Base-by-base conservation (phyloP, 2,888 invertebrate genomes). In the Agrochola lychnidis region DNA sequence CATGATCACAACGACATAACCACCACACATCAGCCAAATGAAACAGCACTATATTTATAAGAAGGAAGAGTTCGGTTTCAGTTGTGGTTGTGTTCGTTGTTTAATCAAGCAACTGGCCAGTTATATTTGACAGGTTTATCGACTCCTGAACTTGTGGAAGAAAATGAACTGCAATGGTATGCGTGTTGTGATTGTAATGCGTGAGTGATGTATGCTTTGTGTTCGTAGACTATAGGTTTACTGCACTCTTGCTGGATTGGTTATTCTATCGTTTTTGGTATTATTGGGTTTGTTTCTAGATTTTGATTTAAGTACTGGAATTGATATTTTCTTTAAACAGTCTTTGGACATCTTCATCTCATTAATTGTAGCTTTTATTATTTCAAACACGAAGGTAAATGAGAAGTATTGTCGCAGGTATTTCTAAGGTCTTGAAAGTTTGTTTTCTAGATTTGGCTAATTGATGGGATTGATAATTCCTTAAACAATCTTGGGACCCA, bases 91-190 rank as follows among this genome's bases (percentile, higher is more conserved):
- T 51, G 9, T 25, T 9, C 63, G 63, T 81, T 89, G 87, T 90
- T 89, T 89, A 89, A 89, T 90, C 88, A 90, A 89, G 81, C 77
- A 81, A 83, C 89, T 74, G 89, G 82, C 82, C 79, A 81, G 88
- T 88, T 88, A 90, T 87, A 83, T 89, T 90, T 89, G 90, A 89
- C 89, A 90, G 89, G 86, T 90, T 89, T 89, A 89, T 89, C 89
- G 89, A 89, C 84, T 90, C 71, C 87, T 85, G 84, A 70, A 76
- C 79, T 73, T 79, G 82, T 84, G 82, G 72, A 81, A 73, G 81
- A 82, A 85, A 88, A 89, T 87, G 85, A 77, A 88, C 80, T 81
- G 78, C 74, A 75, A 78, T 84, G 75, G 77, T 80, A 77, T 73
- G 78, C 70, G 69, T 87, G 84, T 81, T 82, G 82, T 88, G 82